These are phyloP conservation scores for Monochamus saltuarius DNA, from an alignment of 1,140 invertebrate genomes.

Conservation along the genomic window DNA sequence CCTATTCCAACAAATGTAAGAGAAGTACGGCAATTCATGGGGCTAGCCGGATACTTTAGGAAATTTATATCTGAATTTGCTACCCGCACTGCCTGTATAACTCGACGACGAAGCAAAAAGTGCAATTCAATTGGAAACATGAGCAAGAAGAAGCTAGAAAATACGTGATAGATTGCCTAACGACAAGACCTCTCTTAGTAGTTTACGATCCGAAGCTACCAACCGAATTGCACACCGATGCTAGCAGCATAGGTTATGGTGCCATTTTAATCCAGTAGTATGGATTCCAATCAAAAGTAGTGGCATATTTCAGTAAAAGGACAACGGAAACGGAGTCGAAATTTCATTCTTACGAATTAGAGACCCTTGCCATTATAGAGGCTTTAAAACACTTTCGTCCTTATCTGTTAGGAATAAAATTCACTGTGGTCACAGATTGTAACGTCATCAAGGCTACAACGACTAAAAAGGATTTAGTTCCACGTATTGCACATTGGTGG, in stretches of 20 bases:
- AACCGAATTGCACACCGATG: constrained; percentile 48
- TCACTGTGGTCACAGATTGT: constrained; percentile 49
- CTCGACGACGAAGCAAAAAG: too few species aligned
- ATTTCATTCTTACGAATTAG: constrained; percentile 28
- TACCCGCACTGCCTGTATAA: too few species aligned
- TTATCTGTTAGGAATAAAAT: constrained; percentile 47
- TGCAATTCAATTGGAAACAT: constrained; percentile 11
- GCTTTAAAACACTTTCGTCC: constrained; percentile 46
- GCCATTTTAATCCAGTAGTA: constrained; percentile 44
- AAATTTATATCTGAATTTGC: too few species aligned
- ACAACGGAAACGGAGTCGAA: constrained; percentile 23
- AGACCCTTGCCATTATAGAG: constrained; percentile 37
- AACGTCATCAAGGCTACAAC: constrained; percentile 47
- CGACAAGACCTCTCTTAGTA: constrained; percentile 11
- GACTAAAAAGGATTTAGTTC: constrained; percentile 47
- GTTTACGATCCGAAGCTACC: constrained; percentile 14
- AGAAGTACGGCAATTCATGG: too few species aligned
- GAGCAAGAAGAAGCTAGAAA: constrained; percentile 31
- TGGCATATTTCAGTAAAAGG: constrained; percentile 32
- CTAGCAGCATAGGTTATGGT: constrained; percentile 41
- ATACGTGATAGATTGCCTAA: constrained; percentile 21
- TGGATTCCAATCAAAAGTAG: constrained; percentile 5
- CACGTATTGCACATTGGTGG: constrained; percentile 49
- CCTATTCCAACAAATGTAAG: too few species aligned
- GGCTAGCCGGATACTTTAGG: too few species aligned